These are phyloP conservation scores for Poecile atricapillus DNA, from an alignment of 2,113 vertebrate species.

Conservation along the genomic window DNA sequence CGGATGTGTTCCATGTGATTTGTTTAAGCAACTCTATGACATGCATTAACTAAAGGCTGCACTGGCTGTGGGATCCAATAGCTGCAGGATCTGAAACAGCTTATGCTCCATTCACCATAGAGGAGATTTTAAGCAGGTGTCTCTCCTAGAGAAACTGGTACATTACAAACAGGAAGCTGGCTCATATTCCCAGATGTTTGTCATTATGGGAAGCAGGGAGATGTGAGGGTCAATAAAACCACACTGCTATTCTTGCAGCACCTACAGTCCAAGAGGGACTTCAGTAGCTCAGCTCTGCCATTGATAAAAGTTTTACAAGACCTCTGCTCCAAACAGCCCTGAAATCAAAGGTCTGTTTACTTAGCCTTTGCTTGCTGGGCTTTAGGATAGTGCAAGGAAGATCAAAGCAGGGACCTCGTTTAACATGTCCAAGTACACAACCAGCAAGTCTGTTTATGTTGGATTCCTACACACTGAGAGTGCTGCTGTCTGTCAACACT, in stretches of 20 bases:
- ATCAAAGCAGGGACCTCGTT: conserved; percentile 61
- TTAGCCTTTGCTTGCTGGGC: conserved; percentile 61
- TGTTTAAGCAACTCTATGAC: neutral
- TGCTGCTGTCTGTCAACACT: conserved; percentile 57
- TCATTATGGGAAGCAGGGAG: neutral
- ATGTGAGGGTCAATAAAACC: conserved; percentile 9
- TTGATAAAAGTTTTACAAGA: conserved; percentile 57
- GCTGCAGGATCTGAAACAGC: neutral
- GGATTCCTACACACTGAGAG: conserved; percentile 35
- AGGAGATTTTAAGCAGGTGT: conserved; percentile 47
- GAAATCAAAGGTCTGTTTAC: conserved; percentile 67
- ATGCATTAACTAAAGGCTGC: neutral
- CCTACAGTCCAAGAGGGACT: neutral
- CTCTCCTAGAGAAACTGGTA: neutral
- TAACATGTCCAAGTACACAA: conserved; percentile 63
- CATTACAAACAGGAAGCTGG: neutral
- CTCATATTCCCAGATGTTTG: conserved; percentile 39
- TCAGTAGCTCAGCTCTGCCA: conserved; percentile 42
- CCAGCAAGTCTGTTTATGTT: conserved; percentile 56
- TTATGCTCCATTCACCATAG: neutral
- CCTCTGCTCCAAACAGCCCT: conserved; percentile 36
- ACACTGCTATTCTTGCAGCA: conserved; percentile 3
- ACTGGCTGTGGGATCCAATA: neutral
- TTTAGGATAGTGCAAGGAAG: conserved; percentile 35
- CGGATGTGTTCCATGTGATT: neutral